Evolutionary conservation across 2,113 vertebrate species (phyloP).

Genomic region (Spilogale gracilis): DNA sequence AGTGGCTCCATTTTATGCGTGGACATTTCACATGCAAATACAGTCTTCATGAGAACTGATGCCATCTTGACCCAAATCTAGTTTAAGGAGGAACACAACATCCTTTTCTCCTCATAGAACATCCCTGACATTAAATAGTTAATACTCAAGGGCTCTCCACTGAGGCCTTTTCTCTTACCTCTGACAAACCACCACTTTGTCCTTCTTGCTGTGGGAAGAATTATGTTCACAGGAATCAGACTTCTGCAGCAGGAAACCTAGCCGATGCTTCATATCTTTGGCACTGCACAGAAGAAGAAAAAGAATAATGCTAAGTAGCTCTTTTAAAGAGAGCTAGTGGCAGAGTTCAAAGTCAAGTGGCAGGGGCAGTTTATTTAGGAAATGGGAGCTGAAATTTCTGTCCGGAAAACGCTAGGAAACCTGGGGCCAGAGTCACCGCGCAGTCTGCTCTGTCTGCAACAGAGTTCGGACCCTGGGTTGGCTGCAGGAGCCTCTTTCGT

Average conservation of each 20-base stretch:
- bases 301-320: not conserved
- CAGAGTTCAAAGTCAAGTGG: not conserved
- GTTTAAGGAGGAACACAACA: not conserved
- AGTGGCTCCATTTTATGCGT: not conserved
- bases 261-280: slow-evolving; percentile 96
- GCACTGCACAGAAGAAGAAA: slow-evolving; percentile 88
- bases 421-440: not conserved
- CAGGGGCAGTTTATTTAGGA: not conserved
- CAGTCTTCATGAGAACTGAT: not conserved
- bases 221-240: slow-evolving; percentile 91
- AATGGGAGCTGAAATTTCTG: not conserved
- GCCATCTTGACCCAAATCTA: not conserved
- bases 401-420: not conserved
- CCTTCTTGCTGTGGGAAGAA: slow-evolving; percentile 87
- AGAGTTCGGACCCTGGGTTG: not conserved
- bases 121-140: not conserved
- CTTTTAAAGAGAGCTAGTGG: not conserved
- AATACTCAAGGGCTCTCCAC: not conserved
- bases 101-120: not conserved
- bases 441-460: not conserved
- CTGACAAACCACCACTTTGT: slow-evolving; percentile 87
- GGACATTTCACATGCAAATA: not conserved
- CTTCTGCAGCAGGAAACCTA: slow-evolving; percentile 95
- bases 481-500: not conserved
- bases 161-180: slow-evolving; percentile 87